Conservation (phyloP, 2,888 invertebrate species). For the Lagria hirta region DNA sequence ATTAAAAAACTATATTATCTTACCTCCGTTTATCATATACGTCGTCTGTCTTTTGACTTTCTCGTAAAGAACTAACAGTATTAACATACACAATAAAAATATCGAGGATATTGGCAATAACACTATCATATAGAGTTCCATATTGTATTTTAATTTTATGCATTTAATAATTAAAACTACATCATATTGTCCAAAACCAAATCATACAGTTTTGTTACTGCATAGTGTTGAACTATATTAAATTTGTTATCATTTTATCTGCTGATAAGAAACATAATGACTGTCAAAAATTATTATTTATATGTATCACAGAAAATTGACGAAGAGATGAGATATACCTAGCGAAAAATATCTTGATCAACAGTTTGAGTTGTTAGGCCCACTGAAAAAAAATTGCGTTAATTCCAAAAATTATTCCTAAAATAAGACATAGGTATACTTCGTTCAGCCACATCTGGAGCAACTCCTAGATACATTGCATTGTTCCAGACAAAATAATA, state of each 20-base stretch:
- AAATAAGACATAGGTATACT: constrained; percentile 6
- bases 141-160: too few species aligned
- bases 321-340: background rate
- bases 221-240: constrained; percentile 9
- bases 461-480: constrained; percentile 11
- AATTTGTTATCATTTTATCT: constrained; percentile 9
- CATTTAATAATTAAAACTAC: too few species aligned
- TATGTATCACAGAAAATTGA: too few species aligned
- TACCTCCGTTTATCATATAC: constrained; percentile 24
- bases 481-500: constrained; percentile 22
- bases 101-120: constrained; percentile 23
- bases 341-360: background rate
- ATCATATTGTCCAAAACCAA: too few species aligned
- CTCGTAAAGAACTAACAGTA: constrained; percentile 19
- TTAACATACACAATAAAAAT: constrained; percentile 22
- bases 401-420: background rate
- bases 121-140: constrained; percentile 23
- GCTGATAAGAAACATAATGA: constrained; percentile 10
- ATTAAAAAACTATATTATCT: constrained; percentile 1
- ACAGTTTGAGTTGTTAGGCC: constrained; percentile 3
- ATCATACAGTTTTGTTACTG: too few species aligned
- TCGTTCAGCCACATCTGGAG: constrained; percentile 16
- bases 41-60: constrained; percentile 19
- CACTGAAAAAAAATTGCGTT: constrained; percentile 13
- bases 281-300: too few species aligned